phyloP scores from a whole-genome alignment of 1,140 invertebrate genomes.

The Lamellibrachia luymesi region DNA sequence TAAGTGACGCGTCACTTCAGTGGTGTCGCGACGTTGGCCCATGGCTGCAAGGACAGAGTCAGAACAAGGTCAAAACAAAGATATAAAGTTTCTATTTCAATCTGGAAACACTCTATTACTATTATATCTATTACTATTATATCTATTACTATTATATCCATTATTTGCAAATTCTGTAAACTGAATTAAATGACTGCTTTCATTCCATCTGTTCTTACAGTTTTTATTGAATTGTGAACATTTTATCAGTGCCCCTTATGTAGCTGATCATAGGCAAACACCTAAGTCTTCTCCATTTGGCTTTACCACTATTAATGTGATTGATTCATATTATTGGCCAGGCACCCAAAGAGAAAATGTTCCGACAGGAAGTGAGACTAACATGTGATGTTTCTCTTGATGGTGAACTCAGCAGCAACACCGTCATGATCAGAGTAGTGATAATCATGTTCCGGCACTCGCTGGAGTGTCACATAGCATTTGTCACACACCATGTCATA shows the following conservation, averaged over 20 bases:
- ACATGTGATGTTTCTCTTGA: constrained; percentile 48
- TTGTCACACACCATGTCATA: constrained; percentile 65
- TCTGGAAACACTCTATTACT: neutral
- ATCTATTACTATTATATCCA: constrained; percentile 3
- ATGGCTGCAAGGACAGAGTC: constrained; percentile 4
- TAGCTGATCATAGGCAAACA: neutral
- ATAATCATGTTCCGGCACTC: constrained; percentile 70
- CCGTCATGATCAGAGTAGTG: constrained; percentile 91
- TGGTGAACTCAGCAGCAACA: constrained; percentile 64
- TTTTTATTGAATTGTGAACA: no score
- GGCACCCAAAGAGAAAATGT: neutral
- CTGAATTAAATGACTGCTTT: no score
- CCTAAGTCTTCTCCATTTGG: neutral
- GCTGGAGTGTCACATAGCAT: constrained; percentile 69
- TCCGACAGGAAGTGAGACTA: neutral
- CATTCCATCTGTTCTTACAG: no score
- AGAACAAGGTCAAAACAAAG: neutral
- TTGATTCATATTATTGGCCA: neutral
- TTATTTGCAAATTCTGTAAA: no score
- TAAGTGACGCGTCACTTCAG: constrained; percentile 17
- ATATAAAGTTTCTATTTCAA: neutral
- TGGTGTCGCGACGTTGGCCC: neutral
- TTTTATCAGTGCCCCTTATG: neutral
- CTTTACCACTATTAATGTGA: neutral
- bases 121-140: neutral